Base-by-base conservation (phyloP, 1,140 invertebrate species). In the Carposina sasakii region DNA sequence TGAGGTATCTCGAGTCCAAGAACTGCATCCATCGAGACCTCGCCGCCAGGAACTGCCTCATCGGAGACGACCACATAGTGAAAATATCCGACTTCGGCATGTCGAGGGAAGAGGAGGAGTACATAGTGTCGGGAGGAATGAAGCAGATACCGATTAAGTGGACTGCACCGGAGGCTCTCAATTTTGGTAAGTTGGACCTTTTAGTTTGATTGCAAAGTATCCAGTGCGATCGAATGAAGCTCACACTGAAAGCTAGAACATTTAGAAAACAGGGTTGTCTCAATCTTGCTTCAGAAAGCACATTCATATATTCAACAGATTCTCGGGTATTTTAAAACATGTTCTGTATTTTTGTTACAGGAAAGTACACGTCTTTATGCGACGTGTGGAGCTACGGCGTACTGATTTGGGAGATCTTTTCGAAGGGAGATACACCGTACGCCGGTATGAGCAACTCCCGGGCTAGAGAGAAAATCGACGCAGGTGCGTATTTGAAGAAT, bases 381-480 rank as follows among this genome's bases (percentile, higher is more conserved):
- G 97, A 99, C 86, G 96, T 98, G n/a, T 99, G 97, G 97, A 98
- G 96, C 69, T 99, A 96, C 81, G 97, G 97, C 15, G 94, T 99
- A 52, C 85, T 99, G 28, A 93, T 95, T 87, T 99, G 97, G 96
- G 97, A 99, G 86, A 96, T 99, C 68, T 98, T 98, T 85, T 94
- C 96, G 0, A 91, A 92, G 75, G 97, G 97, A 8, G 92, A 92
- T 54, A 96, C 94, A 48, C 97, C 97, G 0, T 99, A 98, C 70
- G 91, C 91, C 28, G 97, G 96, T n/a, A 91, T 97, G 88, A 94
- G 91, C 39, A 98, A 98, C 85, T 93, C 93, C 17, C 91, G 95
- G 78, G 95, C 96, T 1, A 87, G 96, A 58, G 95, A 98, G 85
- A 95, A 95, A 87, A 97, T 98, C 56, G 96, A 98, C 82, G 87